Evolutionary conservation across 1,140 invertebrate genomes (phyloP), one percentile per base, ranked within the genome.

Genomic region (Mactra quadrangularis): DNA sequence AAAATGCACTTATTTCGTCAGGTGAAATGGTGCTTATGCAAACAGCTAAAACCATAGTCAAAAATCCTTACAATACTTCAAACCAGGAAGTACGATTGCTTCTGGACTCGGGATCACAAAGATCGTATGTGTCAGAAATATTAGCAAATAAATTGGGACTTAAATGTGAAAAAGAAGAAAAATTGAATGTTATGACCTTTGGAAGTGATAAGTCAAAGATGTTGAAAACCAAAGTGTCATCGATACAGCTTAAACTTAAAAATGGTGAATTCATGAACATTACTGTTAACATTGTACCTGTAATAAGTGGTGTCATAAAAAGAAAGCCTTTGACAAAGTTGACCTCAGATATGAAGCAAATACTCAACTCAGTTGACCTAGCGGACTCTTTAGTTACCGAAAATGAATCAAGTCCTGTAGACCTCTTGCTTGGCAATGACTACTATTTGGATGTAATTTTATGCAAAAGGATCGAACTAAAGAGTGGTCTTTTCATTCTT

Each of bases 11-110:
- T 6, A 27, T 62, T 29, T 62, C 59, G 11, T 22, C 38, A 13
- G 45, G 45, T 19, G 66, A 70, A 70, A 50, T 31, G 22, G 66
- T 47, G 17, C 38, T 70, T 1, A 70, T 70, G 66, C 66, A 70
- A 50, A 70, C 38, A 27, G 66, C 66, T 25, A 41, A 27, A 47
- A 50, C 66, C 9, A 35, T 47, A 47, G 45, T 70, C 4, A 45
- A 41, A 45, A 70, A 70, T 70, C n/a, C 45, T 1, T 1, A 45
- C 15, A 50, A n/a, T 15, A 22, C 9, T 41, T n/a, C 19, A 13
- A 19, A 7, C 25, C 15, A n/a, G 7, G 6, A 47, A 70, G 29
- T 31, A 9, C 31, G 41, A 27, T n/a, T 70, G 22, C 41, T 70
- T n/a, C 45, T 70, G 15, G 41, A 70, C 27, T 47, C 11, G 9